phyloP scores from a whole-genome alignment of 2,797 vertebrate genomes.

The Enoplosus armatus region DNA sequence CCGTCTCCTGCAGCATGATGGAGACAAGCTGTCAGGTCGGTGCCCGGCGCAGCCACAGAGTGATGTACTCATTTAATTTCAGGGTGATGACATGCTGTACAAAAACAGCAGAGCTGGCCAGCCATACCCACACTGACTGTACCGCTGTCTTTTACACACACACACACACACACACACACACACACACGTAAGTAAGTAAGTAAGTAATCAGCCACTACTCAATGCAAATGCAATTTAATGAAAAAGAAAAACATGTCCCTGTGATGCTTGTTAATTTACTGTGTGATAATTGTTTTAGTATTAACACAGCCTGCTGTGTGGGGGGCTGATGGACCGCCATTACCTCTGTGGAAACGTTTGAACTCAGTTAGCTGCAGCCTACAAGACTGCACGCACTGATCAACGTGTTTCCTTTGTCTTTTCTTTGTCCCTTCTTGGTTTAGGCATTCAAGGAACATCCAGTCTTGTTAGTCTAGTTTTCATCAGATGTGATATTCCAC shows the following conservation, averaged over 20 bases:
- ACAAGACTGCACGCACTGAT: neutral
- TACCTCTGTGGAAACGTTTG: slow-evolving; percentile 49
- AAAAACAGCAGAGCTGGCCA: slow-evolving; percentile 9
- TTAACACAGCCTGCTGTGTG: slow-evolving; percentile 43
- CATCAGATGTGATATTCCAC: neutral
- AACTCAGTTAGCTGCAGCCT: neutral
- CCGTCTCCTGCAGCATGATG: slow-evolving; percentile 61
- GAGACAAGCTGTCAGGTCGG: slow-evolving; percentile 67
- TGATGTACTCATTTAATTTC: slow-evolving; percentile 76
- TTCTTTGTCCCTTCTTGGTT: neutral
- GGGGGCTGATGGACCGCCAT: slow-evolving; percentile 58
- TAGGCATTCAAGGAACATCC: too few relatives aligned
- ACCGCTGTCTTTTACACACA: neutral
- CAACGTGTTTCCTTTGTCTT: neutral
- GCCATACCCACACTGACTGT: neutral
- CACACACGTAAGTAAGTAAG: too few relatives aligned
- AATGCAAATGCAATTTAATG: slow-evolving; percentile 49
- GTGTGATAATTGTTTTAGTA: slow-evolving; percentile 71
- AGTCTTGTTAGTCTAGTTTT: too few relatives aligned
- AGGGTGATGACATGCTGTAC: slow-evolving; percentile 61
- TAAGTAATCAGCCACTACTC: neutral
- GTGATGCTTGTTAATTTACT: slow-evolving; percentile 66
- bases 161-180: slow-evolving; percentile 11
- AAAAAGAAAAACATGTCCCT: slow-evolving; percentile 46
- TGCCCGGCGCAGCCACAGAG: slow-evolving; percentile 30